Evolutionary conservation across 1,140 invertebrate species (phyloP).

Genomic region (Drosophila orena): DNA sequence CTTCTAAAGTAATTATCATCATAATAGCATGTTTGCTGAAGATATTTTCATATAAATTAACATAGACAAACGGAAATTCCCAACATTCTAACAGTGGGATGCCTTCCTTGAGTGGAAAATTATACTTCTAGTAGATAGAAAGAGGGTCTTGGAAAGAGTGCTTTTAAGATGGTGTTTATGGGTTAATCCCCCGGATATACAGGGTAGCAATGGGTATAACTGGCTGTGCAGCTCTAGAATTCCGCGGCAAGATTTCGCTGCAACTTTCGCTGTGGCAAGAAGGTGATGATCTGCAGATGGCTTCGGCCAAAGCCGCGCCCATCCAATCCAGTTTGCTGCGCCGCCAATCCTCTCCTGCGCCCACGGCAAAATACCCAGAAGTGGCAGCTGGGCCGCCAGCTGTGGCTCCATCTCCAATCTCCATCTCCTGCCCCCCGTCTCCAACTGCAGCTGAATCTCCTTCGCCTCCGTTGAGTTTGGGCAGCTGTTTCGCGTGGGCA

Average conservation of each 20-base stretch:
- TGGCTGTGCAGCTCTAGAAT: slow-evolving; percentile 28
- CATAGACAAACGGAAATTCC: background rate
- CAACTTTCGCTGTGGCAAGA: slow-evolving; percentile 59
- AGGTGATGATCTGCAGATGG: slow-evolving; percentile 66
- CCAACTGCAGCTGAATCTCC: slow-evolving; percentile 6
- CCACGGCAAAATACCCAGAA: slow-evolving; percentile 12
- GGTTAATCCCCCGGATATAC: background rate
- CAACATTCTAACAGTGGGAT: too few relatives aligned
- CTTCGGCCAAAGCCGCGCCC: slow-evolving; percentile 46
- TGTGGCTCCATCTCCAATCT: slow-evolving; percentile 39
- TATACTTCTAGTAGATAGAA: background rate
- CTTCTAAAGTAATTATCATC: too few relatives aligned
- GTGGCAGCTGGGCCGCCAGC: slow-evolving; percentile 48
- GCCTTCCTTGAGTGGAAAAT: background rate
- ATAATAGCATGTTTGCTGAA: background rate
- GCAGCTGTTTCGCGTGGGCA: slow-evolving; percentile 51
- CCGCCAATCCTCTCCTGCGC: background rate
- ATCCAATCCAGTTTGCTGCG: slow-evolving; percentile 64
- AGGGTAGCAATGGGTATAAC: slow-evolving; percentile 16
- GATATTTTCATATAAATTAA: background rate
- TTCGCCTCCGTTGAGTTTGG: slow-evolving; percentile 21
- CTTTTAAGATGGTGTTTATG: background rate
- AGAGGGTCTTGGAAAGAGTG: background rate
- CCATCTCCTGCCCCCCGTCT: slow-evolving; percentile 2
- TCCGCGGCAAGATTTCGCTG: slow-evolving; percentile 14